Evolutionary conservation across 1,140 invertebrate genomes (phyloP), one percentile per base, ranked within the genome.

Genomic region (Diachasma alloeum): DNA sequence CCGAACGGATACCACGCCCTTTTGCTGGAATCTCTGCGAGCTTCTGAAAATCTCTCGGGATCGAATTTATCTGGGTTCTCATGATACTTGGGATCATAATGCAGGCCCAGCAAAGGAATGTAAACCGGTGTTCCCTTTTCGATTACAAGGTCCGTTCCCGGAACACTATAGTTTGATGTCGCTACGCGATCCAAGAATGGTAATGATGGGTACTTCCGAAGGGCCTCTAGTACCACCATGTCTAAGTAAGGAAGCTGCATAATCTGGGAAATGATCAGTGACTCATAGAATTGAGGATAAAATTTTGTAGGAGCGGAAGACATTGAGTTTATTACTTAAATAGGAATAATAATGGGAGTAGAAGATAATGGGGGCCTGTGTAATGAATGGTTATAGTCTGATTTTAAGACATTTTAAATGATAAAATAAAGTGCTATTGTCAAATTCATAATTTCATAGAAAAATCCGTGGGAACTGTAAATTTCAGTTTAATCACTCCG

Each of bases 41-140:
- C 88, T 5, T 91, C 89, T 3, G 84, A 86, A 86, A 96, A 96
- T 79, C 95, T 89, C 59, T 95, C 93, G 0, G 96, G 96, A 82
- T 91, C 79, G 77, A 89, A 92, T 48, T 76, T 77, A 24, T 89
- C 81, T 0, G 92, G 91, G 72, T 92, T 78, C 0, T 82, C 78
- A 79, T 83, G 90, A 48, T 83, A 82, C 15, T 85, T 86, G 9
- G 86, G 81, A 81, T 91, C 86, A 1, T 76, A 59, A 10, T 92
- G 91, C 17, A 92, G 75, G 6, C 81, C 85, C 4, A 0, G 37
- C 11, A 87, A 63, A 10, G 77, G 22, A 0, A 87, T 72, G 5
- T 78, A 82, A 15, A 90, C 68, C 0, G 81, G 75, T 8, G 83
- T 86, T 0, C 83, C 84, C 69, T 90, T 90, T 76, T 90, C 82